Evolutionary conservation across 30 jellyfish, hydroid and myxozoan genomes (phyloP), one percentile per base, ranked within the genome.

Genomic region (Chironex yamaguchii): DNA sequence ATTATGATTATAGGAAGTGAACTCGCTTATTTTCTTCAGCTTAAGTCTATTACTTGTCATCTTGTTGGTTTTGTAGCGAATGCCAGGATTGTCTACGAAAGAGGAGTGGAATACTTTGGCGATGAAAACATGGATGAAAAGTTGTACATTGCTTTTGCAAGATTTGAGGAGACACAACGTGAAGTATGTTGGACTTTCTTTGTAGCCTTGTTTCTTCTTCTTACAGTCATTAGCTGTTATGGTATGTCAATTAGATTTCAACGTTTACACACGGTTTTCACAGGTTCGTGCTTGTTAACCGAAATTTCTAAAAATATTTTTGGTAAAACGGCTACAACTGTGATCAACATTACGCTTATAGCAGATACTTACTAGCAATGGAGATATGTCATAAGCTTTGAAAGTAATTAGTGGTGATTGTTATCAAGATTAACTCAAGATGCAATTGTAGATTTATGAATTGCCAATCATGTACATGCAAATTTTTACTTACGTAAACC

Each of bases 161-260:
- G 96, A 77, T 94, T 94, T 74, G 99, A 94, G 54, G 99, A 94
- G 80, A 83, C 69, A 28, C 96, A 86, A 69, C 53, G 99, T 51
- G 99, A 94, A 92, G 97, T 93, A 26, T 4, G 79, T 13, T 26
- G 6, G 17, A n/a, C 13, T 12, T 30, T 69, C n/a, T n/a, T n/a
- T n/a, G 32, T 24, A 27, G 1, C 28, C 20, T 62, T 22, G 1
- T 6, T 52, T 52, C 27, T 52, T 12, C 13, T 48, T 13, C 14
- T 48, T 48, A 48, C n/a, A n/a, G n/a, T 48, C n/a, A 48, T 13
- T 12, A 48, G n/a, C n/a, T n/a, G 13, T 12, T 48, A 12, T 13
- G 62, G 62, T 12, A 48, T n/a, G 13, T 48, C 14, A n/a, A n/a
- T 48, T 12, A 48, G n/a, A 12, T 48, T n/a, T 48, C 13, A n/a